Conservation (phyloP, 2,888 invertebrate species). For the Plagodis dolabraria region DNA sequence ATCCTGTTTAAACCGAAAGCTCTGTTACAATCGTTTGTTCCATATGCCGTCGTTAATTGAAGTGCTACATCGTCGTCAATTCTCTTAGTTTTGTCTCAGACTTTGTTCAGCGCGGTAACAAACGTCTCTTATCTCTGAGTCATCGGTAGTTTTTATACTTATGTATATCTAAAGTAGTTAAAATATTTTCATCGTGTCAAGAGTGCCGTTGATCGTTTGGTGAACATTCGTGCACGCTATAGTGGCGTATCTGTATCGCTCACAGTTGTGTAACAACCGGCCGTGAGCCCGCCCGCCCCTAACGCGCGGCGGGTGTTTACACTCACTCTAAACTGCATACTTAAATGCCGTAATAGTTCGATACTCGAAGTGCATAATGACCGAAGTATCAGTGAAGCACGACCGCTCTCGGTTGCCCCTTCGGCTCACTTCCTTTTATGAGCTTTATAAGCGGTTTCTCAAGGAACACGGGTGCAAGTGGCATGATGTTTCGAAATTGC, state of each 20-base stretch:
- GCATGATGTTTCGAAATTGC: constrained; percentile 78
- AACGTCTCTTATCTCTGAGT: constrained; percentile 26
- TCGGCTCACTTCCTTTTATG: constrained; percentile 71
- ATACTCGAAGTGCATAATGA: constrained; percentile 63
- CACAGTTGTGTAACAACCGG: constrained; percentile 73
- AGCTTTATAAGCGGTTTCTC: constrained; percentile 76
- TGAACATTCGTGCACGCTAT: constrained; percentile 40
- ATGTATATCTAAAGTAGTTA: constrained; percentile 13
- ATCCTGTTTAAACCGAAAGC: constrained; percentile 80
- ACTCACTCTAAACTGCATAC: constrained; percentile 34
- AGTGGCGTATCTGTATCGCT: constrained; percentile 53
- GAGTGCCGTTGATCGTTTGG: constrained; percentile 34
- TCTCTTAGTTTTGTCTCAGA: constrained; percentile 61
- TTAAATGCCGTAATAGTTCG: constrained; percentile 33
- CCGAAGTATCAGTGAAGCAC: constrained; percentile 66
- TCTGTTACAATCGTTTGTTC: constrained; percentile 64
- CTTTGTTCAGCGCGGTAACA: constrained; percentile 41
- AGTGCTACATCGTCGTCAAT: constrained; percentile 50
- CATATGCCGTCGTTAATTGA: constrained; percentile 74
- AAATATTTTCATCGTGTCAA: constrained; percentile 29
- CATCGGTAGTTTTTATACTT: constrained; percentile 15
- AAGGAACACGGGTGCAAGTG: constrained; percentile 80
- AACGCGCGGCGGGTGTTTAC: constrained; percentile 43
- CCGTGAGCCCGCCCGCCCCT: constrained; percentile 68
- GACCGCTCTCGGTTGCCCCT: constrained; percentile 62